These are phyloP conservation scores for Macrobrachium rosenbergii DNA, from an alignment of 1,140 invertebrate species.

Conservation along the genomic window DNA sequence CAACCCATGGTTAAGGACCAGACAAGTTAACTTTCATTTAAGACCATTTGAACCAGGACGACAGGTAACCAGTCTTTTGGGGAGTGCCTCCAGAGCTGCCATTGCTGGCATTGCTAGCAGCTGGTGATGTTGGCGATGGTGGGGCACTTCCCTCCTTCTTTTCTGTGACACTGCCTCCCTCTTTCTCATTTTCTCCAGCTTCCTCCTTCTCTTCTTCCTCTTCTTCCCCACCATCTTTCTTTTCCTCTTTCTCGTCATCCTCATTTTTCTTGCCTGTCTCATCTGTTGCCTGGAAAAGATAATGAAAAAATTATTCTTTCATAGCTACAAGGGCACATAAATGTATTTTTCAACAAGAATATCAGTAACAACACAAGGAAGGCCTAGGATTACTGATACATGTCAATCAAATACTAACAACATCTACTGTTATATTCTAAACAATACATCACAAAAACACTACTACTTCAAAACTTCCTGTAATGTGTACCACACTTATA, in stretches of 20 bases:
- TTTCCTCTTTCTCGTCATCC: neutral
- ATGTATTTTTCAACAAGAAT: no score
- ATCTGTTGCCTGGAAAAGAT: constrained; percentile 7
- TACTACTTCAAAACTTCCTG: no score
- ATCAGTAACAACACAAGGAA: no score
- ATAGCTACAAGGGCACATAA: neutral
- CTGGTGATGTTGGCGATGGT: no score
- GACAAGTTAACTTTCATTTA: neutral
- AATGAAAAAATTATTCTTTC: neutral
- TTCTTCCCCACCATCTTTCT: neutral
- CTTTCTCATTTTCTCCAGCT: constrained; percentile 5
- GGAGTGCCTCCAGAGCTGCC: neutral
- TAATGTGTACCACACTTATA: no score
- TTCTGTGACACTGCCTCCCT: neutral
- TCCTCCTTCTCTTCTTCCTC: neutral
- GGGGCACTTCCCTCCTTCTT: neutral
- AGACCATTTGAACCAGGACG: constrained; percentile 53
- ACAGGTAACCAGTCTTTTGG: constrained; percentile 23
- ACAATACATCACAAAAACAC: no score
- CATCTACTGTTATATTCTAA: no score
- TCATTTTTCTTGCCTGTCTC: neutral
- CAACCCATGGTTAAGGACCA: no score
- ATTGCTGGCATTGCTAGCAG: constrained; percentile 8
- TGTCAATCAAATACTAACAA: no score
- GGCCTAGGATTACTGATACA: no score